Conservation (phyloP, 2,888 invertebrate species). For the Idaea aversata region DNA sequence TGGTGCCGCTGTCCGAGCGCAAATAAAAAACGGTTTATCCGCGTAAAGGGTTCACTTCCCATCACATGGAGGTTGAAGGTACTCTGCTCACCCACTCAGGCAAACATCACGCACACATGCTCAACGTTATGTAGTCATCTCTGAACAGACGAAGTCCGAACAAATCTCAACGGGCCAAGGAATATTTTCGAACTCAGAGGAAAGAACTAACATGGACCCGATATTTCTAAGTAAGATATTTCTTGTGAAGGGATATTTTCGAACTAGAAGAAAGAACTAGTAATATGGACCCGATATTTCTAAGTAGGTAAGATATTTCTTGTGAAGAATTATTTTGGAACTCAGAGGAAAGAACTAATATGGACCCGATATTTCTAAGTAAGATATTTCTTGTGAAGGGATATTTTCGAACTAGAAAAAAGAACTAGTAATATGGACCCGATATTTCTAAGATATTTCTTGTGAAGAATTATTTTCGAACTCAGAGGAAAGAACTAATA, state of each 20-base stretch:
- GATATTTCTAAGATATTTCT: no score
- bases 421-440: no score
- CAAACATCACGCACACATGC: constrained; percentile 36
- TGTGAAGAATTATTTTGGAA: constrained; percentile 69
- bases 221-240: neutral
- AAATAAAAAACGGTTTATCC: constrained; percentile 79
- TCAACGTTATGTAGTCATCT: constrained; percentile 33
- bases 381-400: no score
- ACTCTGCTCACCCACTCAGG: constrained; percentile 45
- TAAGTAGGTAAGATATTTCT: no score
- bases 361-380: no score
- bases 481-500: constrained; percentile 50
- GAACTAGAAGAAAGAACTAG: no score
- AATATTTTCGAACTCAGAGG: constrained; percentile 59
- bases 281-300: no score
- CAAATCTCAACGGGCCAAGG: constrained; percentile 71
- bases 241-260: no score
- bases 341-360: constrained; percentile 50
- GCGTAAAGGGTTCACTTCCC: constrained; percentile 82
- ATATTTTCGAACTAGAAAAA: no score
- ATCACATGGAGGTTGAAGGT: constrained; percentile 71
- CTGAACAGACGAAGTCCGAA: constrained; percentile 64
- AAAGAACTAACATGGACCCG: constrained; percentile 60
- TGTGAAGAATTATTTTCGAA: constrained; percentile 69
- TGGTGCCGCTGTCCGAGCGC: constrained; percentile 79